Conservation (phyloP, 1,140 invertebrate genomes). For the Homarus americanus region DNA sequence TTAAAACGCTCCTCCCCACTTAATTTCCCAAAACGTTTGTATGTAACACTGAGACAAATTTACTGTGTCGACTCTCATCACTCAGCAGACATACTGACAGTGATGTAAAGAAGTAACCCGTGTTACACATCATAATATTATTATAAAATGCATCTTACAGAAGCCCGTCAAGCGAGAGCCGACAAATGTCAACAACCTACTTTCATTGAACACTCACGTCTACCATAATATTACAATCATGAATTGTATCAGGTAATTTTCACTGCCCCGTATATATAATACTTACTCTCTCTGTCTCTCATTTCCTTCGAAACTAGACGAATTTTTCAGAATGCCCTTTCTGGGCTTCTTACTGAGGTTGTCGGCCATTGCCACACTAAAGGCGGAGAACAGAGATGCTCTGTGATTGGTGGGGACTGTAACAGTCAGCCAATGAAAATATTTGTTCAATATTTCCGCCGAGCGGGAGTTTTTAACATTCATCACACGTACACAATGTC, state of each 20-base stretch:
- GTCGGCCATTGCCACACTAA: slow-evolving; percentile 78
- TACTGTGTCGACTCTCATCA: too few relatives aligned
- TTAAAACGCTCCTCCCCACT: too few relatives aligned
- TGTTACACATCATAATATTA: too few relatives aligned
- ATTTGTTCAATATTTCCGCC: not conserved
- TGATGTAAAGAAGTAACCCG: too few relatives aligned
- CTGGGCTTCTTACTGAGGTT: slow-evolving; percentile 85
- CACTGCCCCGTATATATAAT: too few relatives aligned
- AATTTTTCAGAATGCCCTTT: slow-evolving; percentile 95
- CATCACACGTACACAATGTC: not conserved
- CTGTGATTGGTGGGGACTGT: not conserved
- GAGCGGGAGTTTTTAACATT: not conserved
- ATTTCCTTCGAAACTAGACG: slow-evolving; percentile 90
- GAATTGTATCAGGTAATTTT: not conserved
- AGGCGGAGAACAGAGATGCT: not conserved
- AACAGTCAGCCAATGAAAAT: not conserved
- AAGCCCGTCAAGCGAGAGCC: too few relatives aligned
- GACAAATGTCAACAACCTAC: not conserved
- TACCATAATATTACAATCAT: not conserved
- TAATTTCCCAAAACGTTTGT: too few relatives aligned
- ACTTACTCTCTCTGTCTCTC: slow-evolving; percentile 80
- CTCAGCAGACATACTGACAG: too few relatives aligned
- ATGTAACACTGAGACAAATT: too few relatives aligned
- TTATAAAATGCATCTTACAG: too few relatives aligned
- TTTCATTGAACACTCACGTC: not conserved